Percentiles rank a stretch among this genome's conserved stretches.
Evolutionary conservation across 2,888 invertebrate species (phyloP).

Genomic region (Drosophila yooni): DNA sequence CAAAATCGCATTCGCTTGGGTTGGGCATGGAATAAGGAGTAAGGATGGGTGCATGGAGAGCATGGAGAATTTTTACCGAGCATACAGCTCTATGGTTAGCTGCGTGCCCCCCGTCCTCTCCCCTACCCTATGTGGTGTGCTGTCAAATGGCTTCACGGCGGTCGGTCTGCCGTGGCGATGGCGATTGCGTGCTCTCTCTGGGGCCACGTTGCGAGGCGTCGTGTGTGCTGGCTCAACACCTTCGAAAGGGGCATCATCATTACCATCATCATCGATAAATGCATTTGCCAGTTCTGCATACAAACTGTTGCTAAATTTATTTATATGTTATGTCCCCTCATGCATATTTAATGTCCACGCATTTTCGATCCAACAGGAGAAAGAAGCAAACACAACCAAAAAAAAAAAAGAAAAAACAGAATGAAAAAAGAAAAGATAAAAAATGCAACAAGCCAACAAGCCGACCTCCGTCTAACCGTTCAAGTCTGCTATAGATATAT

Average conservation of each 20-base stretch:
- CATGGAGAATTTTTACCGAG: constrained; percentile 27
- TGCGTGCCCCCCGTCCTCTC: constrained; percentile 1
- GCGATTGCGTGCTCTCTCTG: constrained; percentile 56
- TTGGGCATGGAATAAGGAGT: not conserved
- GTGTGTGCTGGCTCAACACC: constrained; percentile 73
- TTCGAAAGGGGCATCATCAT: constrained; percentile 72
- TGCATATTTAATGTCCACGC: constrained; percentile 81
- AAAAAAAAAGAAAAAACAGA: constrained; percentile 25
- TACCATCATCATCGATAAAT: constrained; percentile 78
- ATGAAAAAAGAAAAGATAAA: constrained; percentile 16
- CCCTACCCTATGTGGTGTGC: constrained; percentile 15
- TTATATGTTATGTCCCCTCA: constrained; percentile 81
- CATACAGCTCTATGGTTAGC: constrained; percentile 14
- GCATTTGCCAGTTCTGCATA: constrained; percentile 77
- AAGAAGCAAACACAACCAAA: constrained; percentile 13
- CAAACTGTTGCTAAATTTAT: constrained; percentile 81
- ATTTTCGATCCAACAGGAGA: constrained; percentile 48
- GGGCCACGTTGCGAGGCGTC: constrained; percentile 57
- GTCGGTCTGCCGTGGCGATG: constrained; percentile 52
- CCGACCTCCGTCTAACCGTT: constrained; percentile 22
- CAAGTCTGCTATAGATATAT: not conserved
- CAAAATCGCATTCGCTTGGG: constrained; percentile 2
- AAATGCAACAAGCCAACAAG: constrained; percentile 45
- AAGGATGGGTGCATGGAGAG: not conserved
- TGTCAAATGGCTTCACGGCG: constrained; percentile 71